Evolutionary conservation across 2,888 invertebrate species (phyloP).

Genomic region (Tiphia femorata): DNA sequence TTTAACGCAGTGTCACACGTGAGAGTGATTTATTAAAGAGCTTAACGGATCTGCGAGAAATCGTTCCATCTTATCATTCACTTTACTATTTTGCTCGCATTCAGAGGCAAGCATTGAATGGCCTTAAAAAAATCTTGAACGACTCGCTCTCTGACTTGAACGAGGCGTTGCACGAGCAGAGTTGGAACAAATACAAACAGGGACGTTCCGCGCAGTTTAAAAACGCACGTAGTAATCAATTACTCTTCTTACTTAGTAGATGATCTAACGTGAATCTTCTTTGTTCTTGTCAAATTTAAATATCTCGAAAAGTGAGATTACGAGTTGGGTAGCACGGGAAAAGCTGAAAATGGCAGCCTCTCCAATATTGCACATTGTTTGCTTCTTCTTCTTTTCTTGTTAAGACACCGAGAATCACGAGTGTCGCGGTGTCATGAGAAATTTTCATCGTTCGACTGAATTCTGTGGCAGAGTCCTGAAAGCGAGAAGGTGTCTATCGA

Average conservation of each 20-base stretch:
- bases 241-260: too few relatives aligned
- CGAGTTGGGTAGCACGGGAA: too few relatives aligned
- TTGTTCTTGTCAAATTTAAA: too few relatives aligned
- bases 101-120: not conserved
- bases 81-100: not conserved
- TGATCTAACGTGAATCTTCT: not conserved
- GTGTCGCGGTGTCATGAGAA: too few relatives aligned
- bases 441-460: too few relatives aligned
- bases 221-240: slow-evolving; percentile 18
- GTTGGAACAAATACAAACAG: slow-evolving; percentile 50
- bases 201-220: slow-evolving; percentile 25
- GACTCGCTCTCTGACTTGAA: slow-evolving; percentile 43
- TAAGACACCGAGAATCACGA: too few relatives aligned
- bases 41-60: too few relatives aligned
- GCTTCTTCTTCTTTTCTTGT: too few relatives aligned
- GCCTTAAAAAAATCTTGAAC: slow-evolving; percentile 10
- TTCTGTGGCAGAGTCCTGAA: slow-evolving; percentile 13
- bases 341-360: too few relatives aligned
- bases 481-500: slow-evolving; percentile 48
- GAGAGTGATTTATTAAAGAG: slow-evolving; percentile 5
- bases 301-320: too few relatives aligned
- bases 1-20: slow-evolving; percentile 43
- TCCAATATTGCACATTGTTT: too few relatives aligned
- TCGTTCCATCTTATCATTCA: too few relatives aligned
- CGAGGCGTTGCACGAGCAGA: slow-evolving; percentile 45